Evolutionary conservation across 1,140 invertebrate species (phyloP), one percentile per base, ranked within the genome.

Genomic region (Paralvinella palmiformis): DNA sequence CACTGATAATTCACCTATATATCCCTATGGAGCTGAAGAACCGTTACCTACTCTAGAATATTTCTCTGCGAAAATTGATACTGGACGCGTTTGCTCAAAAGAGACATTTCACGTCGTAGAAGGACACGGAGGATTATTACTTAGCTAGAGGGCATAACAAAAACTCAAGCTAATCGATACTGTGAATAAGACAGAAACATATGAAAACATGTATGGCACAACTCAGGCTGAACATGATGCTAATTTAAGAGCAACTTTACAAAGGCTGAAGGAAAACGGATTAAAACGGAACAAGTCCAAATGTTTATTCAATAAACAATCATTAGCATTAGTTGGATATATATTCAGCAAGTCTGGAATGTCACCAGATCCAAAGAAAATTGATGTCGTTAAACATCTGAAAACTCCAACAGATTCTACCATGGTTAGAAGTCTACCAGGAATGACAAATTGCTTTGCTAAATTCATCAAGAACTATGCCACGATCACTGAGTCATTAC

Each of bases 201-300:
- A n/a, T n/a, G n/a, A n/a, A n/a, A n/a, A n/a, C n/a, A 32, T 60
- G 2, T 60, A 41, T 20, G 36, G 35, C 33, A n/a, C 5, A 4
- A 57, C 27, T 33, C 29, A 32, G 33, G 41, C 7, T 1, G 58
- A 60, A 60, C 58, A 60, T 27, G 41, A 60, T 33, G 17, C 2
- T 1, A 32, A 24, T 7, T 33, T 57, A 20, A 32, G 33, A 32
- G 31, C 22, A 29, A 22, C 31, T 13, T 36, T 57, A 17, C 33
- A 31, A 2, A 24, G 33, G 17, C 41, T 69, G 22, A 32, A 65
- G 10, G 20, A 36, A 22, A 5, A n/a, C 5, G 72, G 75, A 66
- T 64, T 82, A 17, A 75, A 65, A 57, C 70, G 81, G 60, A 80
- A 81, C 68, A 59, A 57, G 48, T 65, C 67, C 2, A 83, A 81